These are phyloP conservation scores for Pocillopora verrucosa DNA, from an alignment of 64 coral and sea anemone genomes.

Conservation along the genomic window DNA sequence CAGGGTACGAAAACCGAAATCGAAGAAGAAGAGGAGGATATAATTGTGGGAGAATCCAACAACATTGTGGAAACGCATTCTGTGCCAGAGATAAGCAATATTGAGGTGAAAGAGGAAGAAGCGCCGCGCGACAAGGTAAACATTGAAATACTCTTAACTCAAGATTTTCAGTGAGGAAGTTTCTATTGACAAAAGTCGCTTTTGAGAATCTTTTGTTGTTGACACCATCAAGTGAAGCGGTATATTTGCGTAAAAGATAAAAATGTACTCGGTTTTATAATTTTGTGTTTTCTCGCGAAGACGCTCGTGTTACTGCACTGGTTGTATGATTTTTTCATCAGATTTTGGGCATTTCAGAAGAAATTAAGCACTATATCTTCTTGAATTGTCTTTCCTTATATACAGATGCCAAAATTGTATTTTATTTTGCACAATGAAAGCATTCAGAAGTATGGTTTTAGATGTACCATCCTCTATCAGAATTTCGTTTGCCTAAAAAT, in stretches of 20 bases:
- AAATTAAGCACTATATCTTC: not conserved
- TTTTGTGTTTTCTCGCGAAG: too few relatives aligned
- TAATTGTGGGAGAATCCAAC: not conserved
- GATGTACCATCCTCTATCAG: too few relatives aligned
- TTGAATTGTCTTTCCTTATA: not conserved
- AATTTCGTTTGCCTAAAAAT: too few relatives aligned
- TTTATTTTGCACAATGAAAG: not conserved
- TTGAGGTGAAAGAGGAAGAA: constrained; percentile 32
- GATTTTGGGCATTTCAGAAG: not conserved
- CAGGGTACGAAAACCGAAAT: not conserved
- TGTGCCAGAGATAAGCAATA: constrained; percentile 12
- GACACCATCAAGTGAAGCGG: not conserved
- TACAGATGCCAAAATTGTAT: not conserved
- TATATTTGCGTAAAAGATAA: not conserved
- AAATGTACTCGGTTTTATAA: too few relatives aligned
- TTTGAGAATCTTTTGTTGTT: not conserved
- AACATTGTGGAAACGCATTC: not conserved
- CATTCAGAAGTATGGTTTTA: too few relatives aligned
- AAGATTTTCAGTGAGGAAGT: not conserved
- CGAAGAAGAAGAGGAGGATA: not conserved
- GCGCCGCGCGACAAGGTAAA: constrained; percentile 32
- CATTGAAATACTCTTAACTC: not conserved
- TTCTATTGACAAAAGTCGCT: not conserved
- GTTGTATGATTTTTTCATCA: not conserved
- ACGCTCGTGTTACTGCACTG: too few relatives aligned